Conservation (phyloP, 2,113 vertebrate genomes). For the Heptranchias perlo region DNA sequence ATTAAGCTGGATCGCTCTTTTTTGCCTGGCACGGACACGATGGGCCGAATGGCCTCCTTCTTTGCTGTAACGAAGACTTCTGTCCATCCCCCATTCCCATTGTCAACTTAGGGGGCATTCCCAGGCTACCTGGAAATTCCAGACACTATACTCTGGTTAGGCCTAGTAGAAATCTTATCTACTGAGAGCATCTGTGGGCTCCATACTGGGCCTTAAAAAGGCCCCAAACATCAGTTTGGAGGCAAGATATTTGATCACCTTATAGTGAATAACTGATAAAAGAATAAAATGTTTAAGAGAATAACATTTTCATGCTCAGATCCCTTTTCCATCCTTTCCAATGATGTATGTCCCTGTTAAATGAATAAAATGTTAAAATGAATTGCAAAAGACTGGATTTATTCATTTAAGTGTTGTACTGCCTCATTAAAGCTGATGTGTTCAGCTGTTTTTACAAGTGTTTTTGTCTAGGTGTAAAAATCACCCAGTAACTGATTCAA, state of each 20-base stretch:
- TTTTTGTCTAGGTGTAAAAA: neutral
- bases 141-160: no score
- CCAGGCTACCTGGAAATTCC: no score
- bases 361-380: neutral
- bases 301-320: neutral
- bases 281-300: neutral
- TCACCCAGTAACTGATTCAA: neutral
- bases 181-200: neutral
- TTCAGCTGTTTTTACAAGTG: neutral
- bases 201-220: no score
- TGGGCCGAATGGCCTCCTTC: no score
- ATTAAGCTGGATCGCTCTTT: no score
- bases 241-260: neutral
- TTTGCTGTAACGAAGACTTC: no score
- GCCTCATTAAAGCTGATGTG: neutral
- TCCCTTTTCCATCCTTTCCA: neutral
- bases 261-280: neutral
- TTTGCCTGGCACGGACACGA: no score
- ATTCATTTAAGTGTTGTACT: neutral
- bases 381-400: neutral
- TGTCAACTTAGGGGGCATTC: no score
- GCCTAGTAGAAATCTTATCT: no score
- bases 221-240: neutral
- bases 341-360: neutral
- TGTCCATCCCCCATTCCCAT: no score